Percentiles rank a stretch among this genome's conserved stretches.
Conservation (phyloP, 1,140 invertebrate genomes). For the Yoshiicerus persimilis region DNA sequence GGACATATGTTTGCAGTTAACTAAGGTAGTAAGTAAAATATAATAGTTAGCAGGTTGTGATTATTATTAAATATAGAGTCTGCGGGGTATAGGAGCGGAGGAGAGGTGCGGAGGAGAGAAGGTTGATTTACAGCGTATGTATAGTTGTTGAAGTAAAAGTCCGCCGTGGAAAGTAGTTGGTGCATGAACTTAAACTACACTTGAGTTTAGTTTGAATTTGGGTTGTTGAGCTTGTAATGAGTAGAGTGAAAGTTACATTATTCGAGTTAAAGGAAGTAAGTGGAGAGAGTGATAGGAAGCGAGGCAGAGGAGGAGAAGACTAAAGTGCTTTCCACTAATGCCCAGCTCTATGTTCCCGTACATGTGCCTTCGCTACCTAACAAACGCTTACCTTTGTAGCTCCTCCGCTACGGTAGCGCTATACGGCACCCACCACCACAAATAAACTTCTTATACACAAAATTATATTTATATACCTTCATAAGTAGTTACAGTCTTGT, state of each 20-base stretch:
- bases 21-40: too few relatives aligned
- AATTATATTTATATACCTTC: too few relatives aligned
- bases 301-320: background rate
- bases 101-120: background rate
- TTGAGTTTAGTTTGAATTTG: constrained; percentile 3
- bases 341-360: background rate
- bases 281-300: background rate
- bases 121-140: background rate
- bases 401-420: background rate
- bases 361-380: background rate
- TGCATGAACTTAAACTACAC: background rate
- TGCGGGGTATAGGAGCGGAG: background rate
- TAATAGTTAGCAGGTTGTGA: too few relatives aligned
- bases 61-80: too few relatives aligned
- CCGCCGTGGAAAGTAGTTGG: background rate
- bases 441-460: background rate
- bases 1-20: too few relatives aligned
- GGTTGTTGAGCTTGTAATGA: constrained; percentile 12
- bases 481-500: too few relatives aligned
- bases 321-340: background rate
- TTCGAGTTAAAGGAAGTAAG: background rate
- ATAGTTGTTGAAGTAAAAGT: background rate
- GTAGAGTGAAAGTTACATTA: constrained; percentile 17
- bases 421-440: background rate
- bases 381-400: background rate